A percentile compares a stretch with the other conserved stretches of the same genome.
These are phyloP conservation scores for Caenorhabditis becei DNA, from an alignment of 2,888 invertebrate species.

Conservation along the genomic window DNA sequence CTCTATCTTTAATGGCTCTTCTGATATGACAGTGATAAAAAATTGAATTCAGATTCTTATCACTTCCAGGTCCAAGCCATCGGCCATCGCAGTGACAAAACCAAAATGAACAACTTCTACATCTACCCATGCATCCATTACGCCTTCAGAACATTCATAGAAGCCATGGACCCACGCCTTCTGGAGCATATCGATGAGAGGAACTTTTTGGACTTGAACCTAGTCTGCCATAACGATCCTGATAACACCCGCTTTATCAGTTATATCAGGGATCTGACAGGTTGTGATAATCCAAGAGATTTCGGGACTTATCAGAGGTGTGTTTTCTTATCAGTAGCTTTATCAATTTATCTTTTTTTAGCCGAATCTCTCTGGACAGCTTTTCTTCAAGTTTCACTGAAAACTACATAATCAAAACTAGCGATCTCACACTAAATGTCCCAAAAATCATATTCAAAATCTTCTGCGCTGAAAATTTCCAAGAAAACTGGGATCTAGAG, in stretches of 20 bases:
- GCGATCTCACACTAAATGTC: background rate
- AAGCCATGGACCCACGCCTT: background rate
- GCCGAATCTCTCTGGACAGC: background rate
- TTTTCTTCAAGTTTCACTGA: background rate
- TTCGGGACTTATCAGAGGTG: background rate
- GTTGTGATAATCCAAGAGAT: conserved; percentile 5
- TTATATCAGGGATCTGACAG: background rate
- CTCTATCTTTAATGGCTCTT: too few relatives aligned
- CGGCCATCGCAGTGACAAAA: conserved; percentile 10
- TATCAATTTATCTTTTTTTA: background rate
- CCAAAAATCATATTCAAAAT: background rate
- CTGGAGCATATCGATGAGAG: background rate
- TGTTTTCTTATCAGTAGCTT: background rate
- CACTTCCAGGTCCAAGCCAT: conserved; percentile 4
- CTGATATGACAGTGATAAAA: too few relatives aligned
- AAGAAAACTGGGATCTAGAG: background rate
- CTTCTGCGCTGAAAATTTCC: background rate
- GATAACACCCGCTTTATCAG: background rate
- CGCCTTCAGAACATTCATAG: background rate
- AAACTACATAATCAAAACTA: background rate
- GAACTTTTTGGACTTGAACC: conserved; percentile 1
- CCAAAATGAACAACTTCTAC: conserved; percentile 18
- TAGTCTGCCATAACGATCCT: background rate
- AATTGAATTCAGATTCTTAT: too few relatives aligned
- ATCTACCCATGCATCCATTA: background rate